Percentiles rank a stretch among this genome's conserved stretches.
Conservation (phyloP, 2,113 vertebrate species). For the Pimephales promelas region DNA sequence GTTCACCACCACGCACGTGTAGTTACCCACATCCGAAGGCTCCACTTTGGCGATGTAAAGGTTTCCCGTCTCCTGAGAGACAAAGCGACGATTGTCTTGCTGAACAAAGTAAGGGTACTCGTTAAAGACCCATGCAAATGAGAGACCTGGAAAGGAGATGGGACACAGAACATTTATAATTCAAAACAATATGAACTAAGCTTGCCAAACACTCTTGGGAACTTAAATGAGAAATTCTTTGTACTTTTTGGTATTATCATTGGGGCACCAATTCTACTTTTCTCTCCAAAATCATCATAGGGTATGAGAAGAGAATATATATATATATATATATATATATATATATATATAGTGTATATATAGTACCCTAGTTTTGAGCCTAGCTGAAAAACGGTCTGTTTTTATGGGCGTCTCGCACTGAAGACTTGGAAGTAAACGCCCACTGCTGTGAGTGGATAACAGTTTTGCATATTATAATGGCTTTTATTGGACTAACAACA, state of each 20-base stretch:
- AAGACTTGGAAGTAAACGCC: too few species aligned
- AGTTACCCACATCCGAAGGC: conserved; percentile 87
- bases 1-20: conserved; percentile 88
- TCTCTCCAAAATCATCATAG: too few species aligned
- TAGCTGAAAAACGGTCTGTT: too few species aligned
- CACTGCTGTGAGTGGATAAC: too few species aligned
- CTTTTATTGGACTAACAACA: too few species aligned
- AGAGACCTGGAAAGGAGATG: conserved; percentile 73
- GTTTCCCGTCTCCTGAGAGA: conserved; percentile 92
- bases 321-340: too few species aligned
- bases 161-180: not conserved
- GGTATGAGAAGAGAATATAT: too few species aligned
- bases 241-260: not conserved
- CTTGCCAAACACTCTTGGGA: not conserved
- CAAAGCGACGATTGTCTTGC: conserved; percentile 88
- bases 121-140: conserved; percentile 92
- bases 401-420: too few species aligned
- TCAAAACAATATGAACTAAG: conserved; percentile 8
- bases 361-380: too few species aligned
- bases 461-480: too few species aligned
- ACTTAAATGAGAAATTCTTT: not conserved
- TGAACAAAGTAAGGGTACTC: conserved; percentile 88
- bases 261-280: not conserved
- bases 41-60: conserved; percentile 94
- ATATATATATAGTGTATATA: too few species aligned